Evolutionary conservation across 2,797 vertebrate species (phyloP).

Genomic region (Enteromius trimaculatus): DNA sequence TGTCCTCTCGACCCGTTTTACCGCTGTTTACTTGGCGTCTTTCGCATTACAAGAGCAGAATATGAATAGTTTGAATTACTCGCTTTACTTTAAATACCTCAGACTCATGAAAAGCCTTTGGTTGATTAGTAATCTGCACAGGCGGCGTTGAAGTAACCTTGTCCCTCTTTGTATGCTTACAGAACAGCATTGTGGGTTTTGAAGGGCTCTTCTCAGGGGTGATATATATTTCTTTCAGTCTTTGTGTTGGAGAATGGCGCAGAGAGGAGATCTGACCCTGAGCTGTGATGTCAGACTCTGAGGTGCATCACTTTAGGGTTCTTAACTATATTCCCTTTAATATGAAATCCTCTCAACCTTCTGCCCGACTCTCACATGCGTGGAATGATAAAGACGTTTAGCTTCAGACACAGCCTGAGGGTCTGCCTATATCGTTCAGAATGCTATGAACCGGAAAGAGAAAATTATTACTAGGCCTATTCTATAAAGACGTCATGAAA

Average conservation of each 20-base stretch:
- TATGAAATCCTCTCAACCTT: constrained; percentile 36
- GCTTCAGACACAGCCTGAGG: constrained; percentile 1
- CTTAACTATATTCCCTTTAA: constrained; percentile 37
- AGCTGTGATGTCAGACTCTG: constrained; percentile 53
- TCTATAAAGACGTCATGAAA: not conserved
- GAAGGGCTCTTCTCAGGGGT: constrained; percentile 53
- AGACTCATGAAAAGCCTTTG: constrained; percentile 14
- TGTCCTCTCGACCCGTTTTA: constrained; percentile 19
- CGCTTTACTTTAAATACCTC: constrained; percentile 30
- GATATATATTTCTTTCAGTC: constrained; percentile 57
- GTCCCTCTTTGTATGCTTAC: constrained; percentile 36
- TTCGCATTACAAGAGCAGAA: constrained; percentile 21
- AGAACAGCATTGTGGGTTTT: constrained; percentile 52
- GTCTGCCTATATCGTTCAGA: not conserved
- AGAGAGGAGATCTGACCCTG: constrained; percentile 51
- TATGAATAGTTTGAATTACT: constrained; percentile 18
- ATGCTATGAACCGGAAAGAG: not conserved
- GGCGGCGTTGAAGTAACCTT: constrained; percentile 14
- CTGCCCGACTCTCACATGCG: not conserved
- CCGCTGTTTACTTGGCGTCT: not conserved
- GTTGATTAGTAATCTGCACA: constrained; percentile 39
- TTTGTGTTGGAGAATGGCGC: constrained; percentile 43
- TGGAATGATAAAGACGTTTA: constrained; percentile 37
- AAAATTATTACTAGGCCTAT: not conserved
- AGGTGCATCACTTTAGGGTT: constrained; percentile 16